Evolutionary conservation across 2,888 invertebrate genomes (phyloP).

Genomic region (Phortica okadai): DNA sequence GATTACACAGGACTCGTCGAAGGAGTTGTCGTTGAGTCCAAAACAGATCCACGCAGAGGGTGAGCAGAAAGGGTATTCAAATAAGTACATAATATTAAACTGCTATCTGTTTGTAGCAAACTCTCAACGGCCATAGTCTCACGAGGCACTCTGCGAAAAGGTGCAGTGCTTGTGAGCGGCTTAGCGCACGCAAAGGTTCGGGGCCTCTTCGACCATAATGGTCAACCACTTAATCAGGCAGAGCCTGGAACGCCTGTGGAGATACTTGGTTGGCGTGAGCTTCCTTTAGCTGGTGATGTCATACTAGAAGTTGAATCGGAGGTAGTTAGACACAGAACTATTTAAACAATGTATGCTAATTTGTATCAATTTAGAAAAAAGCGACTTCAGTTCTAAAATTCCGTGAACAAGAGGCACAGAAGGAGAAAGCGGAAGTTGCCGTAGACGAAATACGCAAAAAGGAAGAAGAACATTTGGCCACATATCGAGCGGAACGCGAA

Average conservation of each 20-base stretch:
- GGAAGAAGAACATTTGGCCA: constrained; percentile 80
- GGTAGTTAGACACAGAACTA: constrained; percentile 75
- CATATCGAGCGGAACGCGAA: constrained; percentile 81
- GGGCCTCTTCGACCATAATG: constrained; percentile 87
- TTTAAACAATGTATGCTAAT: not conserved
- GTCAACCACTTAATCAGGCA: constrained; percentile 81
- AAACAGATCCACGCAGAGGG: constrained; percentile 83
- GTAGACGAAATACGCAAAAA: constrained; percentile 81
- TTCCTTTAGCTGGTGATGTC: constrained; percentile 92
- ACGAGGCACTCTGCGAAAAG: constrained; percentile 88
- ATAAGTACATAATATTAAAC: not conserved
- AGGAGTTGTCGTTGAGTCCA: constrained; percentile 93
- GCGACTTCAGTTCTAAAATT: constrained; percentile 83
- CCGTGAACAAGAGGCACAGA: constrained; percentile 80
- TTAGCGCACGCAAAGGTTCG: constrained; percentile 89
- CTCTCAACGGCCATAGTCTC: constrained; percentile 90
- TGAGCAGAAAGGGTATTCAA: constrained; percentile 58
- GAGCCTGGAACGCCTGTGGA: constrained; percentile 88
- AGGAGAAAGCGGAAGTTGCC: constrained; percentile 82
- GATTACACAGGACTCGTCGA: constrained; percentile 91
- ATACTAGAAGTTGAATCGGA: constrained; percentile 90
- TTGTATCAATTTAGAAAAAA: constrained; percentile 78
- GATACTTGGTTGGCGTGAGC: constrained; percentile 92
- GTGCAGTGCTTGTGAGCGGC: constrained; percentile 89
- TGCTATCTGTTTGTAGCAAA: constrained; percentile 78